Evolutionary conservation across 2,888 invertebrate genomes (phyloP).

Genomic region (Amaurobius ferox): DNA sequence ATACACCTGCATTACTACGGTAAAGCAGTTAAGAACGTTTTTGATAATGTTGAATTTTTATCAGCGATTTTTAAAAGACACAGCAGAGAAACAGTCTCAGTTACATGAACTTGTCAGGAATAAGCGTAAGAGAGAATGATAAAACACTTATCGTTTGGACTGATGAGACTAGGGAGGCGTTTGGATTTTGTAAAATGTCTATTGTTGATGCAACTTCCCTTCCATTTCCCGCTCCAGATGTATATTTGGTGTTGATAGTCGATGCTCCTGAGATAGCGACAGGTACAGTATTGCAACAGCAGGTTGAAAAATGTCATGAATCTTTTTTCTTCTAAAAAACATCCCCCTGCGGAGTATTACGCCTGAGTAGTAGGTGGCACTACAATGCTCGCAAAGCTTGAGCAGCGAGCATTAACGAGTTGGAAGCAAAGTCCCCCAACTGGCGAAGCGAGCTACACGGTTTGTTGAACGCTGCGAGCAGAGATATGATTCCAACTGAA

Average conservation of each 20-base stretch:
- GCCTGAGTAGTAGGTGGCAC: too few species aligned
- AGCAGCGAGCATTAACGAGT: too few species aligned
- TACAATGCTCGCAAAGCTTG: too few species aligned
- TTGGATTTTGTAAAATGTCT: neutral
- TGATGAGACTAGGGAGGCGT: neutral
- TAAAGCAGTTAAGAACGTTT: neutral
- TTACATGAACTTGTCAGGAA: neutral
- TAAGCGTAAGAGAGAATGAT: neutral
- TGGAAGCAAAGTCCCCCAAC: too few species aligned
- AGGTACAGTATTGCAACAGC: too few species aligned
- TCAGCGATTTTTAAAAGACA: neutral
- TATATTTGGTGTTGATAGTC: neutral
- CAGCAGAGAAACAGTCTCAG: neutral
- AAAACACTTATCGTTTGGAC: neutral
- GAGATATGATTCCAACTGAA: too few species aligned
- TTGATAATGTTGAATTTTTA: neutral
- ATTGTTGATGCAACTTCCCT: neutral
- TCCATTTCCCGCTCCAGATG: neutral
- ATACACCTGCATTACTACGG: neutral
- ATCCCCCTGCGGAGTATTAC: too few species aligned
- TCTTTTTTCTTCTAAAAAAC: too few species aligned
- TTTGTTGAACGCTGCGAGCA: too few species aligned
- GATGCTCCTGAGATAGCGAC: neutral
- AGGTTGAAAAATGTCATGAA: too few species aligned
- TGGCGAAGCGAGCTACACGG: too few species aligned